Evolutionary conservation across 2,797 vertebrate species (phyloP), one percentile per base, ranked within the genome.

Genomic region (Natrix natrix): DNA sequence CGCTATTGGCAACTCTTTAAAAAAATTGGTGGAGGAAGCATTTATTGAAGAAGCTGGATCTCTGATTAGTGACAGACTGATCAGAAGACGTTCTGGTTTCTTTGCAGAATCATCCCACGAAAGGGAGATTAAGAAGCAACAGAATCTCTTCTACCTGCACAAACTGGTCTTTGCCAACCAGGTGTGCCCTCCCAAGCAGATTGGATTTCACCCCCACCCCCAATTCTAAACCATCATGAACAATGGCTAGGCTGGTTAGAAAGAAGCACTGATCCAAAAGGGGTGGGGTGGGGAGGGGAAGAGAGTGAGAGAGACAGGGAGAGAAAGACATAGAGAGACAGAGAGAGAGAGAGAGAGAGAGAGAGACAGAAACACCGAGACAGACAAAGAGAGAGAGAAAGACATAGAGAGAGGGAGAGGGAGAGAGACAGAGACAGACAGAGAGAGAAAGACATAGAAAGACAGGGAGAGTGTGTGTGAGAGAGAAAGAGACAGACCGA

Each of bases 271-370:
- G 43, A 52, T 54, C 8, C 57, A n/a, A 59, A 1, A 37, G 1
- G 32, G 32, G 32, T n/a, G n/a, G 32, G 32, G 32, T 1, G 32
- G 32, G 32, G 32, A 37, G 1, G 8, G 4, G 6, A 4, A 11
- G 1, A 11, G 54, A 87, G 8, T 0, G 13, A 24, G 0, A 1
- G 60, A 61, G 2, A 8, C 22, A 37, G 32, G 32, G 32, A 37
- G 32, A 37, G 32, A 37, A 37, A 37, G 32, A 37, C 32, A 37
- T 37, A 37, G 32, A 37, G 32, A 37, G 32, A 37, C 32, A 37
- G 59, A 2, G 20, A 10, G 0, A 28, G 12, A 12, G 52, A n/a
- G 13, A 87, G 13, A 28, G 5, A 24, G 0, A 8, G 0, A 11
- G 24, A 10, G 2, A 61, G 24, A 12, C 0, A 26, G 26, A 24